phyloP scores from a whole-genome alignment of 2,888 invertebrate genomes.

The Trachelus iudaicus region DNA sequence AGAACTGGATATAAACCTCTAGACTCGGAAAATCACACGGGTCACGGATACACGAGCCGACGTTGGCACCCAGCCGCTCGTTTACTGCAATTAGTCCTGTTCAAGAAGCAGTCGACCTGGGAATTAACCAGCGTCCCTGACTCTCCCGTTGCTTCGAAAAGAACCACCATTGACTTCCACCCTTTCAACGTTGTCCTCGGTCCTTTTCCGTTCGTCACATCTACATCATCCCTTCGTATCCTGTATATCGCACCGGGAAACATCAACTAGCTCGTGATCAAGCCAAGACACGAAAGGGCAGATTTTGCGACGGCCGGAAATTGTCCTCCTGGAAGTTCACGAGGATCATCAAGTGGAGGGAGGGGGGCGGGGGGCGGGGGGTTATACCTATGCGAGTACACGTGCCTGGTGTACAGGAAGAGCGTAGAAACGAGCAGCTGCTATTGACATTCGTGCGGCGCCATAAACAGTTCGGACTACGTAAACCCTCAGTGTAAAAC shows the following conservation, averaged over 20 bases:
- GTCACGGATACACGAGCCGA: slow-evolving; percentile 41
- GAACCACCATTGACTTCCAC: not conserved
- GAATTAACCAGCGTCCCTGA: not conserved
- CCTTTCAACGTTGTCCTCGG: not conserved
- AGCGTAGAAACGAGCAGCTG: not conserved
- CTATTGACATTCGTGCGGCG: not conserved
- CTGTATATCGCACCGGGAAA: not conserved
- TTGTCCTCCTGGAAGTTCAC: not conserved
- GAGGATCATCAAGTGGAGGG: not conserved
- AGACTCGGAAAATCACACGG: slow-evolving; percentile 4
- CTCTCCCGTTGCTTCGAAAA: not conserved
- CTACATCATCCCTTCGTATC: not conserved
- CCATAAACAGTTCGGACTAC: not conserved
- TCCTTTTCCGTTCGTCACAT: not conserved
- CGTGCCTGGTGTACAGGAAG: not conserved
- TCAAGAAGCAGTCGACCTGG: not conserved
- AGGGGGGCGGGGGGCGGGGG: not conserved
- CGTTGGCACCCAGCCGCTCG: slow-evolving; percentile 37
- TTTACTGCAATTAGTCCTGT: slow-evolving; percentile 2
- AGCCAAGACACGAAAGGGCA: not conserved
- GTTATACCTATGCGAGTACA: not conserved
- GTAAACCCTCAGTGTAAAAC: not conserved
- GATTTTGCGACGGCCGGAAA: not conserved
- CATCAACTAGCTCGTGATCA: not conserved
- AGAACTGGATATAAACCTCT: not conserved